Conservation (phyloP, 2,113 vertebrate species). For the Macquaria ambigua region DNA sequence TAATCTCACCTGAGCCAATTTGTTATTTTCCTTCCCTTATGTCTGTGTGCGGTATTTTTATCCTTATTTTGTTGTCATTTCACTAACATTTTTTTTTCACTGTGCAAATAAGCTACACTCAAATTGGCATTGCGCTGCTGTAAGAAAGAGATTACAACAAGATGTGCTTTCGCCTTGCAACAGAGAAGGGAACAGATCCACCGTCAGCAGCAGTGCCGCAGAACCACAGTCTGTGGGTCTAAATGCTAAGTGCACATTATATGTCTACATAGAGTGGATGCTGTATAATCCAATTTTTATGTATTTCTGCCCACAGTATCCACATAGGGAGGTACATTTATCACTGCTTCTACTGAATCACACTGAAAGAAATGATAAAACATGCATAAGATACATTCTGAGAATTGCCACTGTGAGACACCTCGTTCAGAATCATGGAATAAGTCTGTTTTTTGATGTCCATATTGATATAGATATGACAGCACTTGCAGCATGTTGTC, state of each 20-base stretch:
- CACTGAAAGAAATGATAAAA: not conserved
- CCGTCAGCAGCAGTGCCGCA: not conserved
- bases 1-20: slow-evolving; percentile 25
- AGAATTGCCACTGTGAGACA: not conserved
- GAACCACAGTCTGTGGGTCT: not conserved
- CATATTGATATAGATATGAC: not conserved
- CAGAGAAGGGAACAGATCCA: not conserved
- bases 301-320: not conserved
- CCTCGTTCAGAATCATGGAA: not conserved
- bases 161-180: not conserved
- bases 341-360: not conserved
- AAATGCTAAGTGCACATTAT: not conserved
- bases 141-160: not conserved
- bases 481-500: not conserved
- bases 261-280: not conserved
- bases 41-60: slow-evolving; percentile 15
- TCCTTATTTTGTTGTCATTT: slow-evolving; percentile 1
- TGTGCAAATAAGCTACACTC: slow-evolving; percentile 14
- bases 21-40: not conserved
- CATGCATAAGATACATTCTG: not conserved
- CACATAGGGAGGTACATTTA: not conserved
- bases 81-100: not conserved
- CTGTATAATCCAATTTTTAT: slow-evolving; percentile 3
- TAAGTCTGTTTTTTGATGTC: not conserved
- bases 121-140: slow-evolving; percentile 3